phyloP scores from a whole-genome alignment of 1,140 invertebrate genomes.

The Cyrtorhinus lividipennis region DNA sequence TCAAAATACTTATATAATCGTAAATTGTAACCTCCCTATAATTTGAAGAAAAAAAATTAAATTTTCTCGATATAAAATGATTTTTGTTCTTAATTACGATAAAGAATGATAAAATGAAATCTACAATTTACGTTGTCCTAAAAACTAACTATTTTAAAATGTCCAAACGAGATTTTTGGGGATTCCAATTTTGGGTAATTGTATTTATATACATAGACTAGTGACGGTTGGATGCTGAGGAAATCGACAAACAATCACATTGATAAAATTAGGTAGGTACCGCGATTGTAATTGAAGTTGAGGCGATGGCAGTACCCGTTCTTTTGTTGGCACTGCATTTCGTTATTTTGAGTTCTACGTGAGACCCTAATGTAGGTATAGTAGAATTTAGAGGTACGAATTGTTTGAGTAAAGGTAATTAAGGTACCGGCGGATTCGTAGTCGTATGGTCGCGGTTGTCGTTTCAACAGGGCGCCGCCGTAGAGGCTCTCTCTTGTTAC shows the following conservation, averaged over 20 bases:
- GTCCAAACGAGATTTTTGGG: not conserved
- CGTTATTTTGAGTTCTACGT: not conserved
- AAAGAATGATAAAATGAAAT: not conserved
- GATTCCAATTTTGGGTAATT: not conserved
- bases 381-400: not conserved
- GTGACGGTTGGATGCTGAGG: not conserved
- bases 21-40: not conserved
- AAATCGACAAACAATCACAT: not conserved
- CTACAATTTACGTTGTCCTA: not conserved
- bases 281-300: not conserved
- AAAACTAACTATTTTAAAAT: not conserved
- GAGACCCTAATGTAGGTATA: no score
- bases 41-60: not conserved
- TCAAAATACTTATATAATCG: no score
- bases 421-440: not conserved
- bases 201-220: not conserved
- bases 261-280: not conserved
- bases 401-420: not conserved
- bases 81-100: not conserved
- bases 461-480: no score
- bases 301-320: not conserved
- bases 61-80: not conserved
- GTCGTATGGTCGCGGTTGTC: no score
- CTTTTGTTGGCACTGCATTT: not conserved
- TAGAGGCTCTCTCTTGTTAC: no score